Base-by-base conservation (phyloP, 2,888 invertebrate species). In the Ischnus inquisitorius region DNA sequence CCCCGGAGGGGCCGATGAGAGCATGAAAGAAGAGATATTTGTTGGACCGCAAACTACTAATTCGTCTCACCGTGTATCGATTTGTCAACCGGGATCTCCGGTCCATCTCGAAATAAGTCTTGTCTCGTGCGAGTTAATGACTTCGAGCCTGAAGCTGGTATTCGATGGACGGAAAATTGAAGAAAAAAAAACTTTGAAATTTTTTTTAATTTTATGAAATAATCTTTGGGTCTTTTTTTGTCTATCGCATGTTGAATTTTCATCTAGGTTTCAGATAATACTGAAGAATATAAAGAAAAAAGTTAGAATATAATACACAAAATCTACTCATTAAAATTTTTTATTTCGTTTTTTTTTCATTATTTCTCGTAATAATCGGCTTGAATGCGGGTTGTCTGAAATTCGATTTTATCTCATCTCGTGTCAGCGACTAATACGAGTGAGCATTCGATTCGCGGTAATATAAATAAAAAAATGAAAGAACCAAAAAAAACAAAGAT, bases 11-110 rank as follows among this genome's bases (percentile, higher is more conserved):
- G n/a, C 25, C 69, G 65, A 39, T 25, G 65, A 34, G 77, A 83
- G 83, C 69, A 62, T 54, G 43, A 69, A 84, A 84, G 86, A 85
- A 75, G 89, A 89, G 79, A 90, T 90, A 92, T 91, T 34, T 90
- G 91, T 91, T 90, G 90, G 87, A 91, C 92, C 90, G 87, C 92
- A 90, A 89, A 85, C 88, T 88, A 90, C 92, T 92, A 92, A 92
- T 93, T 92, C 90, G 88, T 89, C 88, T 92, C 89, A 88, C 89
- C 89, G 86, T 79, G 84, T 86, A 91, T 92, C 88, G 90, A 91
- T 90, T 90, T 87, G 87, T 87, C 85, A 87, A 89, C 88, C 88
- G 88, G 87, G 77, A 62, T 43, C 34, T 34, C 34, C 25, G 22
- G 57, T 57, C n/a, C 46, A 34, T 88, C 25, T 25, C 57, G 57